Evolutionary conservation across 2,888 invertebrate species (phyloP), one percentile per base, ranked within the genome.

Genomic region (Isoperla grammatica): DNA sequence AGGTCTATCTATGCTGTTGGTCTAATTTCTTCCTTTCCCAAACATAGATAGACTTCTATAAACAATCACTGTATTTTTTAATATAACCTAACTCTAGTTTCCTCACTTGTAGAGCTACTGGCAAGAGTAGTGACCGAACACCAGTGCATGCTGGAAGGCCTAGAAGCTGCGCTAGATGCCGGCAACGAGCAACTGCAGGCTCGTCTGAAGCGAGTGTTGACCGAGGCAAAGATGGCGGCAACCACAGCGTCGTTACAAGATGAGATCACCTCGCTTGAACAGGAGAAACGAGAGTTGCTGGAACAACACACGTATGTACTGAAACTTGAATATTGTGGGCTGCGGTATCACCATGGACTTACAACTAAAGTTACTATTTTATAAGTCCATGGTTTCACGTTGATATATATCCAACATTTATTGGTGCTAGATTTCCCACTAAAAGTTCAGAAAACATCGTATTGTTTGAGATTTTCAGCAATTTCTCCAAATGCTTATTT

Each of bases 371-470:
- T n/a, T n/a, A n/a, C n/a, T n/a, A n/a, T 64, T 3, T 65, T 65
- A 20, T 64, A 64, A 37, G 69, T 69, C 48, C 62, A 64, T 0
- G 68, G 71, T 19, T 69, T 71, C 57, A 61, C 70, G 12, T 65
- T 61, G 61, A 81, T 6, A 9, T 37, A 11, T 11, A 37, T 11
- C 11, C 37, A 6, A 37, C 37, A 9, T 37, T 6, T 11, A 81
- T 43, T 72, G 85, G 12, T 68, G 85, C 20, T 73, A 77, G 0
- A 79, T 76, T 6, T 78, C n/a, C n/a, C n/a, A n/a, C n/a, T n/a
- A n/a, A n/a, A n/a, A n/a, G n/a, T n/a, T n/a, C n/a, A n/a, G n/a
- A n/a, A n/a, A n/a, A n/a, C n/a, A n/a, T n/a, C n/a, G n/a, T n/a
- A n/a, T n/a, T n/a, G n/a, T n/a, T n/a, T n/a, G n/a, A n/a, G n/a